A percentile compares a stretch with the other conserved stretches of the same genome.
Evolutionary conservation across 2,113 vertebrate genomes (phyloP).

Genomic region (Ochotona curzoniae): DNA sequence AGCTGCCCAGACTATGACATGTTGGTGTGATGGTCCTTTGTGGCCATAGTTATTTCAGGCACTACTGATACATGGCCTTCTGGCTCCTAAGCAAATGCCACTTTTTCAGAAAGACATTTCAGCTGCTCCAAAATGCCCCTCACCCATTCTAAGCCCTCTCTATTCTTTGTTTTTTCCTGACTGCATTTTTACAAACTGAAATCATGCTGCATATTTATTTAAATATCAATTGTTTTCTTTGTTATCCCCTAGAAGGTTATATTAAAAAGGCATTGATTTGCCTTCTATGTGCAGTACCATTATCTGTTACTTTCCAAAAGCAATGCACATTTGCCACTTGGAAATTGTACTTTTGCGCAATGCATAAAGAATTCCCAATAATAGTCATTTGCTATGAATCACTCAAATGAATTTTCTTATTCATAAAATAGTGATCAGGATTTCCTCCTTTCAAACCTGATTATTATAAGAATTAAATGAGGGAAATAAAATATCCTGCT

Average conservation of each 20-base stretch:
- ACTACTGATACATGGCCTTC: not conserved
- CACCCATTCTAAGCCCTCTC: not conserved
- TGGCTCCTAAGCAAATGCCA: not conserved
- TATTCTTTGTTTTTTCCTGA: not conserved
- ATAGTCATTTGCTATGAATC: not conserved
- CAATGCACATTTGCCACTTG: not conserved
- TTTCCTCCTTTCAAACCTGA: not conserved
- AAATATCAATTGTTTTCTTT: not conserved
- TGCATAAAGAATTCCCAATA: not conserved
- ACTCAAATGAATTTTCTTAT: constrained; percentile 14
- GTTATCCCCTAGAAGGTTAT: not conserved
- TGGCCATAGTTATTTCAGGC: not conserved
- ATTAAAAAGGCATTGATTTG: not conserved
- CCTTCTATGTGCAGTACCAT: not conserved
- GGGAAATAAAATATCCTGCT: not conserved
- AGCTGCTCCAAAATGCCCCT: not conserved
- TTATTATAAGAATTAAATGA: constrained; percentile 16
- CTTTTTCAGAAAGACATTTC: not conserved
- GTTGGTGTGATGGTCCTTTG: not conserved
- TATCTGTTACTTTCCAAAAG: not conserved
- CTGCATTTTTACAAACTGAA: not conserved
- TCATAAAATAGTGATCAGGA: not conserved
- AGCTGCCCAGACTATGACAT: too few species aligned
- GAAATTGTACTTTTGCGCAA: not conserved
- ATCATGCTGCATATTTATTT: not conserved